These are phyloP conservation scores for Siniperca scherzeri DNA, from an alignment of 2,797 vertebrate genomes.

Conservation along the genomic window DNA sequence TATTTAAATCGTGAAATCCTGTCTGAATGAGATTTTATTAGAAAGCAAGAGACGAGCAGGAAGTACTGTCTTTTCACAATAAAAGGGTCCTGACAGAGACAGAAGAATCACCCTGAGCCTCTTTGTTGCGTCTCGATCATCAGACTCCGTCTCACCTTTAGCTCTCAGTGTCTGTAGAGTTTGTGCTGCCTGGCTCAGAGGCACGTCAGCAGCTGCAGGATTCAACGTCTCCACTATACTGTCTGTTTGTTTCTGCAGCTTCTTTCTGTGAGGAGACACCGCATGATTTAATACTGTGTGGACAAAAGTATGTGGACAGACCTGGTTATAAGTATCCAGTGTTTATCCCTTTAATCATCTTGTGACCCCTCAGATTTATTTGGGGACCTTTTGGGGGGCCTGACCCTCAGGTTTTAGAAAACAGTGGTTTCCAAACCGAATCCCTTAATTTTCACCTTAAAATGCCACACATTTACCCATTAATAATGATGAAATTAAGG, in stretches of 20 bases:
- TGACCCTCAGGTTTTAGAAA: too few relatives aligned
- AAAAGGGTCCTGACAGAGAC: background rate
- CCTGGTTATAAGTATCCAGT: background rate
- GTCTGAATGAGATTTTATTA: constrained; percentile 7
- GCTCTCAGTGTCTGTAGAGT: too few relatives aligned
- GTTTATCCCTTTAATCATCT: background rate
- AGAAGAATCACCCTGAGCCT: too few relatives aligned
- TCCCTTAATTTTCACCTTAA: background rate
- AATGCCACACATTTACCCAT: too few relatives aligned
- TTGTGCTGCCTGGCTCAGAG: too few relatives aligned
- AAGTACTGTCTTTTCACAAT: background rate
- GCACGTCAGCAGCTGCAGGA: too few relatives aligned
- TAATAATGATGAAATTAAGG: background rate
- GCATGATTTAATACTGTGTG: background rate
- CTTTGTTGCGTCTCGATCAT: too few relatives aligned
- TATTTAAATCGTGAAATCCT: background rate
- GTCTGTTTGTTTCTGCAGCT: too few relatives aligned
- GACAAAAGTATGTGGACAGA: background rate
- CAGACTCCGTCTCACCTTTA: too few relatives aligned
- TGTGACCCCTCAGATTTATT: background rate
- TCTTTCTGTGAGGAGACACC: background rate
- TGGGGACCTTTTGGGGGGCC: too few relatives aligned
- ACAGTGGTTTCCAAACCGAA: too few relatives aligned
- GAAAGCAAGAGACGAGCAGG: constrained; percentile 9
- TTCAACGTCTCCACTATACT: background rate